Evolutionary conservation across 1,140 invertebrate species (phyloP).

Genomic region (Caenorhabditis brenneri): DNA sequence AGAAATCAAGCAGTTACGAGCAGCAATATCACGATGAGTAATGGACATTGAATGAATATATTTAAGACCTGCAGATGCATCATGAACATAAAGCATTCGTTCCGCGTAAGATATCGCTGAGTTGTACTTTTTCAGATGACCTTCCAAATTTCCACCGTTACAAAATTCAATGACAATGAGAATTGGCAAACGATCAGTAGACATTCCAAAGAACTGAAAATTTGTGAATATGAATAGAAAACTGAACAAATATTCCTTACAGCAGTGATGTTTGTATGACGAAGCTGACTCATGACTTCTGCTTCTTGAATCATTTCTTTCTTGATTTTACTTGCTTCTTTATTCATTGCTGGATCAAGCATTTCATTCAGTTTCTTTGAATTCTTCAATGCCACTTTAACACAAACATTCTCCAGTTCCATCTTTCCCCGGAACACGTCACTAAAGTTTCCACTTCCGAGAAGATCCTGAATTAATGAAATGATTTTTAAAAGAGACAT

Average conservation of each 20-base stretch:
- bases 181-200: background rate
- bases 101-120: too few relatives aligned
- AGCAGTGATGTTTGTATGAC: background rate
- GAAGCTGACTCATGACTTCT: background rate
- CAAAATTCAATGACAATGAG: constrained; percentile 3
- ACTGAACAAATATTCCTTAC: too few relatives aligned
- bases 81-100: background rate
- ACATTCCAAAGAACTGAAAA: constrained; percentile 2
- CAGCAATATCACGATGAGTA: constrained; percentile 17
- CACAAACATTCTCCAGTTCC: background rate
- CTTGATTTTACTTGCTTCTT: background rate
- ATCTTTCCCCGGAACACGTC: background rate
- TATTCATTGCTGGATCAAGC: background rate
- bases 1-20: background rate
- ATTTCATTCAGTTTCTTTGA: background rate
- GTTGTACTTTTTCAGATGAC: background rate
- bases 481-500: background rate
- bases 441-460: background rate
- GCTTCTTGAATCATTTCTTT: constrained; percentile 7
- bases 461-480: background rate
- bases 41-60: constrained; percentile 6
- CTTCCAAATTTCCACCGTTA: background rate
- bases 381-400: background rate
- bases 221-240: too few relatives aligned
- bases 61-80: background rate